These are phyloP conservation scores for Falcaria lacertinaria DNA, from an alignment of 2,888 invertebrate species.

Conservation along the genomic window DNA sequence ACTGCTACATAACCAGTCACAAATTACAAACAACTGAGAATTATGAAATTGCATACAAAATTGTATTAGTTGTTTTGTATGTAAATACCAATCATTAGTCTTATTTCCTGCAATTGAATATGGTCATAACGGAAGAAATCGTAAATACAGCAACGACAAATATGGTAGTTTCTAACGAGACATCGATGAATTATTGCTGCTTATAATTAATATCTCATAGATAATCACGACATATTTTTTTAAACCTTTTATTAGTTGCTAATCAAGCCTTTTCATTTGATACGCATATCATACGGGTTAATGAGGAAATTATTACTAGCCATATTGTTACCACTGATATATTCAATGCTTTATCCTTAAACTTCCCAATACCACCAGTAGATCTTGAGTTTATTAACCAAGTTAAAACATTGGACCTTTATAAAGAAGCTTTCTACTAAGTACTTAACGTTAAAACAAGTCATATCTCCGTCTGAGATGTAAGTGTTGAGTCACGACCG, in stretches of 20 bases:
- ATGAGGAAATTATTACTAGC: too few species aligned
- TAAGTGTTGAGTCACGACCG: slow-evolving; percentile 8
- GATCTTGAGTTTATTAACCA: too few species aligned
- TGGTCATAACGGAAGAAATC: slow-evolving; percentile 54
- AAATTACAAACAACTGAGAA: slow-evolving; percentile 3
- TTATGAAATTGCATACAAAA: neutral
- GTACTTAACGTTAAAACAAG: neutral
- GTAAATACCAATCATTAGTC: neutral
- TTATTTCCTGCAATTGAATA: slow-evolving; percentile 46
- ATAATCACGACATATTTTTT: too few species aligned
- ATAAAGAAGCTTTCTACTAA: neutral
- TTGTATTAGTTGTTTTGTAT: neutral
- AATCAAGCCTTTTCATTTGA: too few species aligned
- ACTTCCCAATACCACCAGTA: too few species aligned
- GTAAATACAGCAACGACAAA: slow-evolving; percentile 7
- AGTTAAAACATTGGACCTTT: neutral
- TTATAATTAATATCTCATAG: too few species aligned
- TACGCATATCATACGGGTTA: too few species aligned
- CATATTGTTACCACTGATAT: too few species aligned
- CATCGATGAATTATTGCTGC: too few species aligned
- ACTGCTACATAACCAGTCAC: neutral
- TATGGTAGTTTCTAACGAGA: slow-evolving; percentile 6
- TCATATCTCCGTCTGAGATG: neutral
- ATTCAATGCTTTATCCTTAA: too few species aligned
- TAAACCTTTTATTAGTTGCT: too few species aligned